Evolutionary conservation across 2,113 vertebrate species (phyloP).

Genomic region (Oreochromis aureus): DNA sequence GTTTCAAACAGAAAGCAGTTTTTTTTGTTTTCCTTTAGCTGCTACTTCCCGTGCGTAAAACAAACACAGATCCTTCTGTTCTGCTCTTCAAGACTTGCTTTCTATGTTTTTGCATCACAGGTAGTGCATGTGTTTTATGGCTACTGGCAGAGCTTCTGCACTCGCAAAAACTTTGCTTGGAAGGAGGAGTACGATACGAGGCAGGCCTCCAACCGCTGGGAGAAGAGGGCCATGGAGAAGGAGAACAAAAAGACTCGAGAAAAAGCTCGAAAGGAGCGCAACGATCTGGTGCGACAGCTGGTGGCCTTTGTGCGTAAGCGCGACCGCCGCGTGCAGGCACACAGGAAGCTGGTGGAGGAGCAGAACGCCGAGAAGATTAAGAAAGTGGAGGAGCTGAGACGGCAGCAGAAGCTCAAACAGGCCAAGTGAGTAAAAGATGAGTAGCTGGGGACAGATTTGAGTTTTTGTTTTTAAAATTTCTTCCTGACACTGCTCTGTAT

Average conservation of each 20-base stretch:
- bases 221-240: slow-evolving; percentile 97
- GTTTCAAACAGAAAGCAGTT: not conserved
- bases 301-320: slow-evolving; percentile 91
- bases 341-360: slow-evolving; percentile 87
- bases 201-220: slow-evolving; percentile 94
- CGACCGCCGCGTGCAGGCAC: slow-evolving; percentile 89
- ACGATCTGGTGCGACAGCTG: slow-evolving; percentile 86
- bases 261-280: slow-evolving; percentile 86
- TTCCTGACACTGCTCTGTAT: not conserved
- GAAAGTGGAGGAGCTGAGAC: slow-evolving; percentile 82
- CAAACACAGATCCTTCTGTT: not conserved
- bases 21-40: not conserved
- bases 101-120: slow-evolving; percentile 49
- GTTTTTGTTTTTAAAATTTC: not conserved
- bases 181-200: slow-evolving; percentile 94
- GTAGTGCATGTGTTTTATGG: slow-evolving; percentile 93
- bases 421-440: slow-evolving; percentile 76
- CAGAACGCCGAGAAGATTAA: slow-evolving; percentile 88
- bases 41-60: not conserved
- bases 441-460: not conserved
- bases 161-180: slow-evolving; percentile 90
- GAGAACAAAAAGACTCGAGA: slow-evolving; percentile 94
- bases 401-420: slow-evolving; percentile 86
- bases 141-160: slow-evolving; percentile 97
- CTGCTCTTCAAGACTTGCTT: not conserved